Evolutionary conservation across 2,797 vertebrate species (phyloP).

Genomic region (Florisuga fusca): DNA sequence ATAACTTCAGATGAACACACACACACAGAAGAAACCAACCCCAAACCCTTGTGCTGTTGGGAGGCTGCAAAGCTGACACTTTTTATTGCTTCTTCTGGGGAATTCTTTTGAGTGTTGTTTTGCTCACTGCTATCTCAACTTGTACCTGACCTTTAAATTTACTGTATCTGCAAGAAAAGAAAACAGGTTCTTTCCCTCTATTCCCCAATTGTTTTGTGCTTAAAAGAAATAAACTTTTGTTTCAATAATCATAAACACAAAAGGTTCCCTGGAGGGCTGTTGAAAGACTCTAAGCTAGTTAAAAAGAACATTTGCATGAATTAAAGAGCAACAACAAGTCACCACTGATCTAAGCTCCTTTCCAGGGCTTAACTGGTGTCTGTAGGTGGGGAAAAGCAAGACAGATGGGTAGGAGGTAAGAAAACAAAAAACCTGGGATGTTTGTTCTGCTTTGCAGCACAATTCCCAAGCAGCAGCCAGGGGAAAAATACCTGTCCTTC

Average conservation of each 20-base stretch:
- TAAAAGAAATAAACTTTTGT: conserved; percentile 57
- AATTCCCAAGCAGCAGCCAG: not conserved
- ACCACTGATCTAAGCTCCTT: conserved; percentile 21
- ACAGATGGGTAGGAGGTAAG: not conserved
- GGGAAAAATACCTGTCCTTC: not conserved
- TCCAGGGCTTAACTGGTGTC: not conserved
- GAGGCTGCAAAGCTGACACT: not conserved
- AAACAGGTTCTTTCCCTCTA: not conserved
- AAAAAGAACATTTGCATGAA: conserved; percentile 71
- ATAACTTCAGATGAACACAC: not conserved
- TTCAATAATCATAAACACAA: conserved; percentile 65
- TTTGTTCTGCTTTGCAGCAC: not conserved
- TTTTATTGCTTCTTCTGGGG: not conserved
- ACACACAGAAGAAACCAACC: not conserved
- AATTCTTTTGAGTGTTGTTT: not conserved
- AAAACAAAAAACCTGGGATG: not conserved
- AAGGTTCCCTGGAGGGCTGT: conserved; percentile 56
- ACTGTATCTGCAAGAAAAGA: not conserved
- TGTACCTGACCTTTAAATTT: conserved; percentile 10
- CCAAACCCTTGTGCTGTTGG: not conserved
- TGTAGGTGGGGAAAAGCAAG: not conserved
- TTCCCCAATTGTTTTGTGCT: not conserved
- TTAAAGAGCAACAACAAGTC: conserved; percentile 63
- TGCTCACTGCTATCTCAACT: not conserved
- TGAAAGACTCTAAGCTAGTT: conserved; percentile 55